Percentiles rank a stretch among this genome's conserved stretches.
Evolutionary conservation across 2,797 vertebrate species (phyloP).

Genomic region (Manis crassicaudata): DNA sequence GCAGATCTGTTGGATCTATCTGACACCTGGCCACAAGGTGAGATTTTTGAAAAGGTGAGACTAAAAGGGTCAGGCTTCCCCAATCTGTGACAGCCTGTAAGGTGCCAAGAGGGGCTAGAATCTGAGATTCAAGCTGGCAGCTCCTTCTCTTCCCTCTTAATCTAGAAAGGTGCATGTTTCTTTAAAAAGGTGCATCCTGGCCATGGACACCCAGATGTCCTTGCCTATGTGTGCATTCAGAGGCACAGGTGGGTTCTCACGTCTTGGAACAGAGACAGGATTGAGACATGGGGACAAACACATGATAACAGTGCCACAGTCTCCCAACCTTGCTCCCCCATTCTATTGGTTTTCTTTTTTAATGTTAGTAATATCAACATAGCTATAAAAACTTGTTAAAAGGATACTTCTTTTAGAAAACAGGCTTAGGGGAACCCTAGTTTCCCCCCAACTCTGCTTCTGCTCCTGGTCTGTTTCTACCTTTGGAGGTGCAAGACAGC

Average conservation of each 20-base stretch:
- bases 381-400: background rate
- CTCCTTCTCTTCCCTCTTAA: background rate
- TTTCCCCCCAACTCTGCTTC: background rate
- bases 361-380: background rate
- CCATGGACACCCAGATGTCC: background rate
- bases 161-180: background rate
- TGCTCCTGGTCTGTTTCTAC: background rate
- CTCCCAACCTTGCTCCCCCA: background rate
- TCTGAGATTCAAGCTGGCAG: background rate
- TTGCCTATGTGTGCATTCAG: background rate
- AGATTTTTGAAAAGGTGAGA: background rate
- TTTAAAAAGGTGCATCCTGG: background rate
- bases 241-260: background rate
- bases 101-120: background rate
- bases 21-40: background rate
- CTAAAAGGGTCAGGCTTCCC: background rate
- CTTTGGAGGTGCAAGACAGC: rapidly evolving
- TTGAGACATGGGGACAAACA: background rate
- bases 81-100: background rate
- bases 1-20: background rate
- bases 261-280: background rate
- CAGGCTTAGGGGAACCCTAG: background rate
- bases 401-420: slow-evolving; percentile 6
- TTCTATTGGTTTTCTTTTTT: background rate
- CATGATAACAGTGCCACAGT: background rate